These are phyloP conservation scores for Thumatha senex DNA, from an alignment of 2,888 invertebrate genomes.

Conservation along the genomic window DNA sequence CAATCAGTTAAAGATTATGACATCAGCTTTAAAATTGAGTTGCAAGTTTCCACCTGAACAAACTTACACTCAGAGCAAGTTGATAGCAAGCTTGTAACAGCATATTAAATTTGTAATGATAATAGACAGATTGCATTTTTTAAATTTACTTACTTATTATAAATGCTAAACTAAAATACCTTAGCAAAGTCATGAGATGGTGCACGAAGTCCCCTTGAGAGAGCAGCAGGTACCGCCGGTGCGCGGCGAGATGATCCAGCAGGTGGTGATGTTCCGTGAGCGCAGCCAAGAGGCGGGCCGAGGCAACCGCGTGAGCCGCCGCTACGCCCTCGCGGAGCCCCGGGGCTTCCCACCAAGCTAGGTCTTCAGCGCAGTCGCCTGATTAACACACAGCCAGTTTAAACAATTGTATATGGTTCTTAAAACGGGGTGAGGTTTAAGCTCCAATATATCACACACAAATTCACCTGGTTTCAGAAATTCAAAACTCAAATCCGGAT, in stretches of 20 bases:
- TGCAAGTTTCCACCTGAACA: too few species aligned
- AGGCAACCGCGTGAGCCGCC: slow-evolving; percentile 93
- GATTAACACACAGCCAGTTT: background rate
- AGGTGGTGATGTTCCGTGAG: slow-evolving; percentile 94
- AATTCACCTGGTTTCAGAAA: too few species aligned
- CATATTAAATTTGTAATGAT: too few species aligned
- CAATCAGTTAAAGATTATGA: too few species aligned
- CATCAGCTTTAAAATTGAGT: too few species aligned
- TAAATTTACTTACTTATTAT: too few species aligned
- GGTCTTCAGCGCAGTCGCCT: slow-evolving; percentile 15
- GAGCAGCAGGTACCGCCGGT: slow-evolving; percentile 94
- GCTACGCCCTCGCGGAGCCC: slow-evolving; percentile 92
- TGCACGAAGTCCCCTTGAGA: slow-evolving; percentile 98
- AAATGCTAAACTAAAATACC: slow-evolving; percentile 74
- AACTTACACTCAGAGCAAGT: too few species aligned
- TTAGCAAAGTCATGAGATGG: slow-evolving; percentile 95
- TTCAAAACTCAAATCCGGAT: too few species aligned
- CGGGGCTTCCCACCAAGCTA: slow-evolving; percentile 76
- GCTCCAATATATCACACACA: too few species aligned
- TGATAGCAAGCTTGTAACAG: too few species aligned
- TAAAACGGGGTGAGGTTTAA: too few species aligned
- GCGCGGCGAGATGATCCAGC: slow-evolving; percentile 94
- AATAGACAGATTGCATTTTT: too few species aligned
- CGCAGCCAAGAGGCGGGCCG: slow-evolving; percentile 92
- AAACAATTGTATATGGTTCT: background rate